These are phyloP conservation scores for Anguilla pacifica DNA, from an alignment of 2,797 vertebrate species.

Conservation along the genomic window DNA sequence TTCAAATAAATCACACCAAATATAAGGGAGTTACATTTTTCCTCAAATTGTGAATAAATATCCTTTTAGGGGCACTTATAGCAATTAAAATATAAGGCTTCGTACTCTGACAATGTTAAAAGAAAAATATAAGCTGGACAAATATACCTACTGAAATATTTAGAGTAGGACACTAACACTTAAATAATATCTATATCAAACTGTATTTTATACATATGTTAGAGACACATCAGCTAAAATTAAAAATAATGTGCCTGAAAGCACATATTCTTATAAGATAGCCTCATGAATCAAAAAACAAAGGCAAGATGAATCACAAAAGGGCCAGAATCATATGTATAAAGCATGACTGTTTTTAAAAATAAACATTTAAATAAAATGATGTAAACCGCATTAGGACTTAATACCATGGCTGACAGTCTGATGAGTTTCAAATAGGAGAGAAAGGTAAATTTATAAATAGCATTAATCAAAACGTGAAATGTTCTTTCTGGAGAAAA, in stretches of 20 bases:
- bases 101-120: slow-evolving; percentile 16
- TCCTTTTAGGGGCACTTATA: slow-evolving; percentile 17
- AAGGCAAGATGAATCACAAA: not conserved
- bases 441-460: not conserved
- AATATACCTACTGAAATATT: not conserved
- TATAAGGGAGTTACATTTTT: not conserved
- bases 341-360: not conserved
- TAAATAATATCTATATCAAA: not conserved
- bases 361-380: slow-evolving; percentile 11
- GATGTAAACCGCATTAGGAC: slow-evolving; percentile 12
- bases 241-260: not conserved
- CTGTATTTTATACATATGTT: not conserved
- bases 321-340: not conserved
- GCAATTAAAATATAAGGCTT: slow-evolving; percentile 12
- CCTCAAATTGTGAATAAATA: slow-evolving; percentile 17
- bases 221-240: not conserved
- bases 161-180: not conserved
- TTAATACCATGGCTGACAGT: slow-evolving; percentile 9
- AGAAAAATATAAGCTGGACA: not conserved
- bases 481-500: not conserved
- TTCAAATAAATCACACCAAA: not conserved
- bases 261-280: not conserved
- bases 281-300: not conserved
- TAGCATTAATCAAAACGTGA: not conserved
- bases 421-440: not conserved